phyloP scores from a whole-genome alignment of 1,140 invertebrate species.

The Medauroidea extradentata region DNA sequence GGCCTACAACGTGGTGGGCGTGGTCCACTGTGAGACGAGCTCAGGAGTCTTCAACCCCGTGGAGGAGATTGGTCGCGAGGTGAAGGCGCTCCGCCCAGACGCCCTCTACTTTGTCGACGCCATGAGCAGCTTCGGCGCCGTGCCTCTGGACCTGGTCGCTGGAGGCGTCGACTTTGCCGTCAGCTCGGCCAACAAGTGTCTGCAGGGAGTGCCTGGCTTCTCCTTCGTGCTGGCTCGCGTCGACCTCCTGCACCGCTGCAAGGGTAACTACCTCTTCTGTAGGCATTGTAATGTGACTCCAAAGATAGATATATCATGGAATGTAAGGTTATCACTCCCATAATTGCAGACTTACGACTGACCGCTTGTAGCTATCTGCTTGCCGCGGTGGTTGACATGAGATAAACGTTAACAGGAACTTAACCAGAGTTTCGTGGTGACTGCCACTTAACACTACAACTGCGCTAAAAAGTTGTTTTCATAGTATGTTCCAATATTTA shows the following conservation, averaged over 20 bases:
- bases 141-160: slow-evolving; percentile 39
- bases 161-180: slow-evolving; percentile 43
- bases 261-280: too few relatives aligned
- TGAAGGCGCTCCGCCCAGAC: slow-evolving; percentile 37
- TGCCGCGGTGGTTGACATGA: too few relatives aligned
- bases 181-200: slow-evolving; percentile 51
- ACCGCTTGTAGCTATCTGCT: too few relatives aligned
- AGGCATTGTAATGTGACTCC: too few relatives aligned
- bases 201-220: slow-evolving; percentile 50
- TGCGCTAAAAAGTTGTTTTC: too few relatives aligned
- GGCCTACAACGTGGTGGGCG: slow-evolving; percentile 35
- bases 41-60: slow-evolving; percentile 49
- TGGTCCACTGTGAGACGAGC: slow-evolving; percentile 51
- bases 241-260: slow-evolving; percentile 37
- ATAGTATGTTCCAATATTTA: too few relatives aligned
- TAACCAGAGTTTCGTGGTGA: too few relatives aligned
- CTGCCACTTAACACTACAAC: too few relatives aligned
- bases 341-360: too few relatives aligned
- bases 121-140: slow-evolving; percentile 52
- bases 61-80: slow-evolving; percentile 38
- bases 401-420: too few relatives aligned
- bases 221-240: slow-evolving; percentile 44
- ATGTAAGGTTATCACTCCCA: too few relatives aligned
- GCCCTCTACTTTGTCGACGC: slow-evolving; percentile 47
- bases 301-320: too few relatives aligned